Conservation (phyloP, 2,888 invertebrate genomes). For the Prenolepis imparis region DNA sequence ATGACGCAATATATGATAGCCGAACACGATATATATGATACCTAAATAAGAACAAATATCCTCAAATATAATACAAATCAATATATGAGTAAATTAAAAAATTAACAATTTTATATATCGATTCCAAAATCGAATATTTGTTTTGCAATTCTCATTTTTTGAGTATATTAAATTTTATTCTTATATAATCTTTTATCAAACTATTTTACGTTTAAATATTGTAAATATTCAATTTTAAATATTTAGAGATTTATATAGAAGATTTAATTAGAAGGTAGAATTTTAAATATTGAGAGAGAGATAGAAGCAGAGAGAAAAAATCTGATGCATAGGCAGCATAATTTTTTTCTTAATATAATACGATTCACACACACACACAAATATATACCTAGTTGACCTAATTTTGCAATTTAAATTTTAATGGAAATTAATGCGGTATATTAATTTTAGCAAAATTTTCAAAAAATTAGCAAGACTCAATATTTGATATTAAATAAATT, state of each 20-base stretch:
- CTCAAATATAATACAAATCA: background rate
- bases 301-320: background rate
- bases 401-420: background rate
- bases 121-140: background rate
- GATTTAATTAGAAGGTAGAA: background rate
- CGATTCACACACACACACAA: background rate
- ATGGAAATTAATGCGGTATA: background rate
- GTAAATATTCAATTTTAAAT: background rate
- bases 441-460: background rate
- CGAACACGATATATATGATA: background rate
- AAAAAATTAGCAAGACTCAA: background rate
- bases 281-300: background rate
- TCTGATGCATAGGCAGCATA: background rate
- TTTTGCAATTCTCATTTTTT: background rate
- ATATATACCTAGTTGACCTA: too few relatives aligned
- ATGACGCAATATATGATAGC: background rate
- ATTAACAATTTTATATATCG: background rate
- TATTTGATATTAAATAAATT: background rate
- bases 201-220: background rate
- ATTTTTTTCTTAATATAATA: background rate
- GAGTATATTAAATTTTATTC: background rate
- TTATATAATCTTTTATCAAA: background rate
- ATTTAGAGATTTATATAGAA: background rate
- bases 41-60: slow-evolving; percentile 24
- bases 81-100: background rate